A percentile compares a stretch with the other conserved stretches of the same genome.
Conservation (phyloP, 2,113 vertebrate genomes). For the Mustelus asterias region DNA sequence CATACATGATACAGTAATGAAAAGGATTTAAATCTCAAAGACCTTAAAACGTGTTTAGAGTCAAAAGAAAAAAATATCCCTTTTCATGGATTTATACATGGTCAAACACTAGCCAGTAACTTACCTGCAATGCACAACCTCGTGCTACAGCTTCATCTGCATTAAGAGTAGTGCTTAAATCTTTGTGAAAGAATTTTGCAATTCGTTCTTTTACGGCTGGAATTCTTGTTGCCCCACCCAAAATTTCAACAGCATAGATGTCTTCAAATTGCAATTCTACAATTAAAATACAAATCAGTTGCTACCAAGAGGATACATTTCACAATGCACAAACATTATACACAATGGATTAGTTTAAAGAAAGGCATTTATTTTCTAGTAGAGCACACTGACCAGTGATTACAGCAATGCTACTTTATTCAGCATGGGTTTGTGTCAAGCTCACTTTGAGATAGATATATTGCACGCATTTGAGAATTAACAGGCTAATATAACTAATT, state of each 20-base stretch:
- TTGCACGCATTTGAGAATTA: neutral
- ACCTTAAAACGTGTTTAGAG: neutral
- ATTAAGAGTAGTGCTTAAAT: slow-evolving; percentile 88
- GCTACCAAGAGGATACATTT: neutral
- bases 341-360: neutral
- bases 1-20: neutral
- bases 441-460: neutral
- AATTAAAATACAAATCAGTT: slow-evolving; percentile 42
- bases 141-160: slow-evolving; percentile 92
- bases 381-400: neutral
- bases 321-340: neutral
- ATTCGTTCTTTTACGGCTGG: slow-evolving; percentile 87
- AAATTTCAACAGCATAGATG: slow-evolving; percentile 83
- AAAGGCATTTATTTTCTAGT: neutral
- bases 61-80: neutral
- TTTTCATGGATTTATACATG: neutral
- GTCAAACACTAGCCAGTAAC: neutral
- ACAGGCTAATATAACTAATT: neutral
- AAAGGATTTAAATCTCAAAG: neutral
- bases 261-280: slow-evolving; percentile 75
- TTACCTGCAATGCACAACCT: slow-evolving; percentile 87
- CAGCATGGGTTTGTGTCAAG: neutral
- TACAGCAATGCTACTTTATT: neutral
- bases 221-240: slow-evolving; percentile 87
- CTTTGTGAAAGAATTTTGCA: slow-evolving; percentile 78